Percentiles rank a stretch among this genome's conserved stretches.
Evolutionary conservation across 2,888 invertebrate species (phyloP).

Genomic region (Amphimallon solstitiale): DNA sequence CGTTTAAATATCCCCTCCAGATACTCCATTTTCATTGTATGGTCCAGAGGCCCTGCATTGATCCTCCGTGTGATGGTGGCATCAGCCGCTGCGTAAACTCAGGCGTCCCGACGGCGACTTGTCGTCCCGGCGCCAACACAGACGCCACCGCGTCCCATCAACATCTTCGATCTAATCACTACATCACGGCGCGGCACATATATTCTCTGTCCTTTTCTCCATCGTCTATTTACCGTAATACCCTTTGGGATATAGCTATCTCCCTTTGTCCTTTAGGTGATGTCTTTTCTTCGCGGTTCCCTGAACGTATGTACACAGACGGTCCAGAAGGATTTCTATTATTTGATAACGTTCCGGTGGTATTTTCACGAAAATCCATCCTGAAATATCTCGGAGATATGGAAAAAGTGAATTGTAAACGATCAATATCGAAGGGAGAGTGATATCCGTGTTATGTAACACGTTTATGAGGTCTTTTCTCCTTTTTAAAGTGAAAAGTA

Average conservation of each 20-base stretch:
- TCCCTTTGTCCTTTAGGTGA: too few relatives aligned
- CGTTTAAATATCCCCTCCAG: not conserved
- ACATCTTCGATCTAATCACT: slow-evolving; percentile 28
- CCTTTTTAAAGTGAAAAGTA: too few relatives aligned
- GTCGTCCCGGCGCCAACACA: slow-evolving; percentile 43
- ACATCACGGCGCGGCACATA: not conserved
- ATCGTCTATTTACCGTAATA: too few relatives aligned
- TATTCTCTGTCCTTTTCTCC: not conserved
- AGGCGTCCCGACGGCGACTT: slow-evolving; percentile 42
- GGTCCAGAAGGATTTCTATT: not conserved
- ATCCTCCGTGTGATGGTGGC: not conserved
- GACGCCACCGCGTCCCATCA: slow-evolving; percentile 42
- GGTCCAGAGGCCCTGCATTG: slow-evolving; percentile 7
- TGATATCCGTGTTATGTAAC: too few relatives aligned
- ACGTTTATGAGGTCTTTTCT: too few relatives aligned
- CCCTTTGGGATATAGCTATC: too few relatives aligned
- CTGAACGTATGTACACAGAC: too few relatives aligned
- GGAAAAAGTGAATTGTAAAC: too few relatives aligned
- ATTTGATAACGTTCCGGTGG: not conserved
- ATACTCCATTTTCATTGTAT: not conserved
- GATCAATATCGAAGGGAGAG: too few relatives aligned
- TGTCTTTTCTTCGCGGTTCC: too few relatives aligned
- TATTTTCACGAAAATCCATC: too few relatives aligned
- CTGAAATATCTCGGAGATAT: too few relatives aligned
- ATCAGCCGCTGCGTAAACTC: slow-evolving; percentile 28